phyloP scores from a whole-genome alignment of 2,113 vertebrate genomes.

The Grallaria varia region DNA sequence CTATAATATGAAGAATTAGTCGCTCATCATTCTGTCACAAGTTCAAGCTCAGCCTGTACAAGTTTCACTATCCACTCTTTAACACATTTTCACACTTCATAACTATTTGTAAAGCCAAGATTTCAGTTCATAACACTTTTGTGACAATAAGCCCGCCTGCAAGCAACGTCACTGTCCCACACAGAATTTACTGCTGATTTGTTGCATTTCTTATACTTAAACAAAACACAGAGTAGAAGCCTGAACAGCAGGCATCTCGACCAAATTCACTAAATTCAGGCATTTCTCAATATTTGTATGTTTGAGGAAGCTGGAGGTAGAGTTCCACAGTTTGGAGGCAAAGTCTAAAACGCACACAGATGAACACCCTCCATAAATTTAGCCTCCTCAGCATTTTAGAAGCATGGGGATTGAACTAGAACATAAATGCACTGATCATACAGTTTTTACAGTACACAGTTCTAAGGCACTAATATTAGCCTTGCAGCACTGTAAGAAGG shows the following conservation, averaged over 20 bases:
- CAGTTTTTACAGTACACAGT: background rate
- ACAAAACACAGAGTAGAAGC: background rate
- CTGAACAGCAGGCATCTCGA: background rate
- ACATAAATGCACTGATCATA: background rate
- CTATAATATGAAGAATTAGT: background rate
- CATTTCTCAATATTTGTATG: background rate
- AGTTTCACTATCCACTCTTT: background rate
- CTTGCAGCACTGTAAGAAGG: background rate
- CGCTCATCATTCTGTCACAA: background rate
- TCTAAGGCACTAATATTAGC: background rate
- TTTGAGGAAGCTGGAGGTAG: background rate
- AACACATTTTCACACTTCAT: background rate
- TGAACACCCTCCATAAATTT: background rate
- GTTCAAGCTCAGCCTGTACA: background rate
- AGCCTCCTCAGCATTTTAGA: background rate
- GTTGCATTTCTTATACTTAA: background rate
- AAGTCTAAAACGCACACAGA: background rate
- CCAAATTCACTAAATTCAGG: background rate
- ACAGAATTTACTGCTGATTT: background rate
- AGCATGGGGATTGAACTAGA: background rate
- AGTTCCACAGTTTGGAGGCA: background rate
- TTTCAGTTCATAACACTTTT: background rate
- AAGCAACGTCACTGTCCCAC: background rate
- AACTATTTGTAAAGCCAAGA: background rate
- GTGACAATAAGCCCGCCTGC: background rate